phyloP scores from a whole-genome alignment of 2,888 invertebrate species.

The Parasteatoda lunata region DNA sequence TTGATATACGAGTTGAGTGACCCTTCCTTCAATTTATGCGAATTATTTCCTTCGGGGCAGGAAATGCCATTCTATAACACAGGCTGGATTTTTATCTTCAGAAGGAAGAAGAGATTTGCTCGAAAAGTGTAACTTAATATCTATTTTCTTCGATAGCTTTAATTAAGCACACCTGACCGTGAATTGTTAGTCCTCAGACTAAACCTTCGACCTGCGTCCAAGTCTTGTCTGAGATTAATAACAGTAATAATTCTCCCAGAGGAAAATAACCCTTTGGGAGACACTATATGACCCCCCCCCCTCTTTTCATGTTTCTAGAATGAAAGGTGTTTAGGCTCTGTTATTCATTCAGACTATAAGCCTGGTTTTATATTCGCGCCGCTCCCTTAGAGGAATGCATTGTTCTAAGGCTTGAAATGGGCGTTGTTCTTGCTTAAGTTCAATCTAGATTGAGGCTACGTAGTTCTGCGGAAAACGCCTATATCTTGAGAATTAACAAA shows the following conservation, averaged over 20 bases:
- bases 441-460: constrained; percentile 48
- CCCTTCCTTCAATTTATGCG: background rate
- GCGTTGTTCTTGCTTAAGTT: constrained; percentile 14
- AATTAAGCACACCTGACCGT: constrained; percentile 2
- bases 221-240: background rate
- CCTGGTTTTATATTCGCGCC: constrained; percentile 55
- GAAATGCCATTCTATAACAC: background rate
- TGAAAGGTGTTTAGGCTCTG: background rate
- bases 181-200: background rate
- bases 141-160: background rate
- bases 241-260: background rate
- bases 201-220: background rate
- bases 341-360: background rate
- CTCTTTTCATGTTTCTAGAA: background rate
- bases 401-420: constrained; percentile 29
- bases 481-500: constrained; percentile 1
- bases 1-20: background rate
- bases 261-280: background rate
- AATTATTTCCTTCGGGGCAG: background rate
- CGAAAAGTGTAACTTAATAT: background rate
- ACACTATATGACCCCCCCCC: background rate
- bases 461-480: constrained; percentile 15
- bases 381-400: constrained; percentile 39
- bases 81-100: background rate
- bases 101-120: background rate